These are phyloP conservation scores for Mustela nigripes DNA, from an alignment of 2,113 vertebrate genomes.

Conservation along the genomic window DNA sequence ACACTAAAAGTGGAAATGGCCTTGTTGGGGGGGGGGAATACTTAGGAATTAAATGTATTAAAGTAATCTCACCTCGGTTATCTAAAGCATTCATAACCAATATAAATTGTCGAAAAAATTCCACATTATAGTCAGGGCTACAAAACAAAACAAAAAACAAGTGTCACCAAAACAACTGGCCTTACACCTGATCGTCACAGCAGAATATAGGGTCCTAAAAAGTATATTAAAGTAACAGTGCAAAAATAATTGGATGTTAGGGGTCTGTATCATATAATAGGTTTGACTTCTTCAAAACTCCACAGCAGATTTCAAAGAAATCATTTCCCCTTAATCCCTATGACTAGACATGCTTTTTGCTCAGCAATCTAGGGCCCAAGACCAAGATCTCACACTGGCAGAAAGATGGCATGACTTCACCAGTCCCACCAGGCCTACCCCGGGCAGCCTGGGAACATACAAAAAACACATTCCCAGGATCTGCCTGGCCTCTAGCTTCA, in stretches of 20 bases:
- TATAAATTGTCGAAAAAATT: slow-evolving; percentile 97
- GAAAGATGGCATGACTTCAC: slow-evolving; percentile 53
- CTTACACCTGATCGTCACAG: neutral
- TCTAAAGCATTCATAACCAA: slow-evolving; percentile 99
- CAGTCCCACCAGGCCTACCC: slow-evolving; percentile 35
- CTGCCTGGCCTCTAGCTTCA: slow-evolving; percentile 59
- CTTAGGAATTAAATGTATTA: slow-evolving; percentile 33
- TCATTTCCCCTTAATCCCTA: slow-evolving; percentile 29
- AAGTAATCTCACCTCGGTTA: slow-evolving; percentile 94
- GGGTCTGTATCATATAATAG: neutral
- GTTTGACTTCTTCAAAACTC: neutral
- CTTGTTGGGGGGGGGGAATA: neutral
- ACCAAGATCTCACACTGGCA: slow-evolving; percentile 54
- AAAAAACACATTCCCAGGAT: slow-evolving; percentile 78
- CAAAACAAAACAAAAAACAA: slow-evolving; percentile 70
- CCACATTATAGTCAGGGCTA: slow-evolving; percentile 98
- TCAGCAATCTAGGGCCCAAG: neutral
- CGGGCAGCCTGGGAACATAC: slow-evolving; percentile 75
- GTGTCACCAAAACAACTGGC: slow-evolving; percentile 41
- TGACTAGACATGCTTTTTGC: slow-evolving; percentile 4
- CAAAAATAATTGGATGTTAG: neutral
- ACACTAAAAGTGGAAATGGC: slow-evolving; percentile 9
- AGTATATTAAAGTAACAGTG: neutral
- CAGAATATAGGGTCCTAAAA: slow-evolving; percentile 3
- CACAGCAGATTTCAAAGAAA: slow-evolving; percentile 38